Evolutionary conservation across 2,888 invertebrate genomes (phyloP).

Genomic region (Polydrusus cervinus): DNA sequence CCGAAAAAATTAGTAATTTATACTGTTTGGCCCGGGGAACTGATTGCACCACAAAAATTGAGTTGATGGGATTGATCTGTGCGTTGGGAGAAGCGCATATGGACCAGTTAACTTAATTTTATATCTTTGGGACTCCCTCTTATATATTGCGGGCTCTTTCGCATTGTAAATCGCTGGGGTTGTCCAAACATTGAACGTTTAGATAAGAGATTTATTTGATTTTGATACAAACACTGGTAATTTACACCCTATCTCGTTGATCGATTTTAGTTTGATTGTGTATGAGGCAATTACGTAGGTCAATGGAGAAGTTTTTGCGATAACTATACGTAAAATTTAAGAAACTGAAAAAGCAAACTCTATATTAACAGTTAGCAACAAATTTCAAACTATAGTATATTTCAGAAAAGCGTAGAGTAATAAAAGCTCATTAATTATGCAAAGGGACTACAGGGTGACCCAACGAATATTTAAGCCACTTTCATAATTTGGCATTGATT

Average conservation of each 20-base stretch:
- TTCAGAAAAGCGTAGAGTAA: too few species aligned
- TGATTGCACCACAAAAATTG: conserved; percentile 46
- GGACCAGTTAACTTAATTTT: conserved; percentile 52
- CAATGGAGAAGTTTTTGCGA: too few species aligned
- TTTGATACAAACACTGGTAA: conserved; percentile 41
- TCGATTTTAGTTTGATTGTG: not conserved
- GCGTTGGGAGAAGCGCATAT: conserved; percentile 45
- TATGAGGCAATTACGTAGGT: not conserved
- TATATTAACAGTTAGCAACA: too few species aligned
- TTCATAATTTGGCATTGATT: too few species aligned
- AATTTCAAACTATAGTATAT: too few species aligned
- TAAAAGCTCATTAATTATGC: too few species aligned
- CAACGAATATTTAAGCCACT: too few species aligned
- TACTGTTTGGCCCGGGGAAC: conserved; percentile 58
- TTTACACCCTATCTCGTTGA: conserved; percentile 42
- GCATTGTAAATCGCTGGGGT: conserved; percentile 35
- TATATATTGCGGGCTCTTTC: not conserved
- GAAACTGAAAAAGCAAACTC: too few species aligned
- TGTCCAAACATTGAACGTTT: conserved; percentile 52
- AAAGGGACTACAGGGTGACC: too few species aligned
- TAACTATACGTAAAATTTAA: too few species aligned
- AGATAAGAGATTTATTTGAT: conserved; percentile 53
- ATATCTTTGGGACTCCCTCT: conserved; percentile 44
- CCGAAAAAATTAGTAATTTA: conserved; percentile 63
- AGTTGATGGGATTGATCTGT: conserved; percentile 40